These are phyloP conservation scores for Ashinkailepas kermadecensis DNA, from an alignment of 2,888 invertebrate genomes.

Conservation along the genomic window DNA sequence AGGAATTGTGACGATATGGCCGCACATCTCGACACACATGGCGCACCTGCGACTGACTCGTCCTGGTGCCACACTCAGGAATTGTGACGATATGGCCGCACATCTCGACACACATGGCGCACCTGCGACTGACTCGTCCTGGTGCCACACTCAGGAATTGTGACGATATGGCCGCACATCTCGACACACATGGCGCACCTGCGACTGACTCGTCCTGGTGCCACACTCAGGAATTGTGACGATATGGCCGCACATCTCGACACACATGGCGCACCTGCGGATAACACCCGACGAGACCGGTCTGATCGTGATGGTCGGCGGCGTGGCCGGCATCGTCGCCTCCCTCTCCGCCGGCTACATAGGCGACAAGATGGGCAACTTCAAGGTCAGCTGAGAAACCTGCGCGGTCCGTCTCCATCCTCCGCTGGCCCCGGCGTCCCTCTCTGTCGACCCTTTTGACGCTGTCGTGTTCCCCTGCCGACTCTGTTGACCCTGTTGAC, in stretches of 20 bases:
- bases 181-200: no score
- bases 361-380: slow-evolving; percentile 14
- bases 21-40: no score
- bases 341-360: slow-evolving; percentile 14
- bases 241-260: slow-evolving; percentile 4
- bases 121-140: no score
- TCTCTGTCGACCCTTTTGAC: background rate
- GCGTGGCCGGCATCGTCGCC: background rate
- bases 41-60: no score
- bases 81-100: no score
- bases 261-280: slow-evolving; percentile 19
- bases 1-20: no score
- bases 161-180: no score
- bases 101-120: no score
- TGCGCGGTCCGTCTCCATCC: background rate
- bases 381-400: slow-evolving; percentile 3
- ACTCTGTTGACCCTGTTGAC: background rate
- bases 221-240: background rate
- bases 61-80: no score
- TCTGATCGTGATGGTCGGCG: background rate
- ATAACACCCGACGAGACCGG: background rate
- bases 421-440: background rate
- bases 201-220: no score
- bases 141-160: no score
- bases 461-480: no score